Percentiles rank a stretch among this genome's conserved stretches.
Conservation (phyloP, 2,113 vertebrate genomes). For the Phalacrocorax carbo region DNA sequence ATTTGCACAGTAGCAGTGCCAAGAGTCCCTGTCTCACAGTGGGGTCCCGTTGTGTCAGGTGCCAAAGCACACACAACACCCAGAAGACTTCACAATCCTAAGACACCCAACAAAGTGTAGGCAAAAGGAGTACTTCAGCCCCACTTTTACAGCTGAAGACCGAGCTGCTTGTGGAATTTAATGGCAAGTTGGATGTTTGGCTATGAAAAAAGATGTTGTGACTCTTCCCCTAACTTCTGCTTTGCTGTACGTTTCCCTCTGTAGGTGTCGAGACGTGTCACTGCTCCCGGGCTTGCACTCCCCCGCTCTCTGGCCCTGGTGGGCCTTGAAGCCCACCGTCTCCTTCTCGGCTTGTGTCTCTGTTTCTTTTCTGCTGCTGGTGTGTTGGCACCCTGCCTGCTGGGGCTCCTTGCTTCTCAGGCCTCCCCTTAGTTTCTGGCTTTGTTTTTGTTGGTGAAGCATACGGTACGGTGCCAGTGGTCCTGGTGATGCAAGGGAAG, state of each 20-base stretch:
- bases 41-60: not conserved
- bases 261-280: not conserved
- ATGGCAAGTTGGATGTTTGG: not conserved
- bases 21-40: not conserved
- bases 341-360: not conserved
- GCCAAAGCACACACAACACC: not conserved
- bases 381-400: not conserved
- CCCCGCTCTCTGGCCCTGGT: not conserved
- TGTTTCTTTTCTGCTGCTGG: not conserved
- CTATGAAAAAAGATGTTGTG: not conserved
- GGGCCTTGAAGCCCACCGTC: not conserved
- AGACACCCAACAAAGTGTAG: not conserved
- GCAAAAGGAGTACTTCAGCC: not conserved
- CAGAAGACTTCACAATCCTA: not conserved
- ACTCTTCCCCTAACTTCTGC: not conserved
- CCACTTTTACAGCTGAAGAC: not conserved
- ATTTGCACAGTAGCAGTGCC: fast-evolving
- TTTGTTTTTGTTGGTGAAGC: not conserved
- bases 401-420: not conserved
- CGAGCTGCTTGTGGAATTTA: not conserved
- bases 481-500: not conserved
- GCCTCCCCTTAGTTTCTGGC: not conserved
- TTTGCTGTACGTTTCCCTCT: not conserved
- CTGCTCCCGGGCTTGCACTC: fast-evolving
- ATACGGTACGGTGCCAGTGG: not conserved